phyloP scores from a whole-genome alignment of 2,113 vertebrate genomes.

The Uria lomvia region DNA sequence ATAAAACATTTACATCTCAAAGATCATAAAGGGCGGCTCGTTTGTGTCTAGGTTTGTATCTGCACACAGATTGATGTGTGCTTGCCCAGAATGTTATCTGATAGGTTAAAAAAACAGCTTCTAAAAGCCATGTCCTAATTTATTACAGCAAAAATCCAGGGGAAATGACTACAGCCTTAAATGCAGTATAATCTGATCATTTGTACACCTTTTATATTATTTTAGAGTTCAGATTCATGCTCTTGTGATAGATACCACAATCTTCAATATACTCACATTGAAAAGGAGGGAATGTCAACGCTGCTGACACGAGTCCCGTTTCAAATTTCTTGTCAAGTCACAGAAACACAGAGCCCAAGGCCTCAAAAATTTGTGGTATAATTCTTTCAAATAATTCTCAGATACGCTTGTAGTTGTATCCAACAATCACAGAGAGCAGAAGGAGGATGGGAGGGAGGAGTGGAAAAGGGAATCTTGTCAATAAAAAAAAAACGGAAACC shows the following conservation, averaged over 20 bases:
- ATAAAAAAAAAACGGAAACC: neutral
- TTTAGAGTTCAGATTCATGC: neutral
- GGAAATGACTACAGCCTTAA: neutral
- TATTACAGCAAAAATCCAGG: neutral
- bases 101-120: neutral
- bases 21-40: neutral
- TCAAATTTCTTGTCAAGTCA: neutral
- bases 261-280: neutral
- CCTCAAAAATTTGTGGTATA: neutral
- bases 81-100: neutral
- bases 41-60: neutral
- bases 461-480: fast-evolving
- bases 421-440: neutral
- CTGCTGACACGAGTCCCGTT: neutral
- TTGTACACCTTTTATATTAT: neutral
- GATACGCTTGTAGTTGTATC: neutral
- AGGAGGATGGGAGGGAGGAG: neutral
- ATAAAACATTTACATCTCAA: neutral
- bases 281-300: neutral
- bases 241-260: neutral
- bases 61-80: neutral
- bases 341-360: neutral
- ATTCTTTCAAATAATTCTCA: neutral
- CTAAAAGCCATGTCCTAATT: neutral
- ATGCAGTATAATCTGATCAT: neutral